phyloP scores from a whole-genome alignment of 2,113 vertebrate genomes.

The Helogale parvula region DNA sequence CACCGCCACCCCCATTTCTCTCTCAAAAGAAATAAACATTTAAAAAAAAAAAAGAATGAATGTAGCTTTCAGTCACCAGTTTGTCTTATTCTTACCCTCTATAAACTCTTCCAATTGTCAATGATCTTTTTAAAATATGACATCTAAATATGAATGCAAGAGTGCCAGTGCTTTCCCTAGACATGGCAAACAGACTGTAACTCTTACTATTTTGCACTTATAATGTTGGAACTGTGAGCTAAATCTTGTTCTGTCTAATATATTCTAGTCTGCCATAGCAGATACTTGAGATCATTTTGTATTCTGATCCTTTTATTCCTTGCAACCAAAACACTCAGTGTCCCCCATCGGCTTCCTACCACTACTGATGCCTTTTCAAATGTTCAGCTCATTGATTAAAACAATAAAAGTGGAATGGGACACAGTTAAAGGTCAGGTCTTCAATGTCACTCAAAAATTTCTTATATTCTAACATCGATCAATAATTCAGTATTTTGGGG shows the following conservation, averaged over 20 bases:
- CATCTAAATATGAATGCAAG: neutral
- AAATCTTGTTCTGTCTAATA: neutral
- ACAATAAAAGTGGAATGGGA: neutral
- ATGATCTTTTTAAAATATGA: neutral
- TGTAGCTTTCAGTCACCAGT: neutral
- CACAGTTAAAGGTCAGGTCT: neutral
- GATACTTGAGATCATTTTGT: constrained; percentile 14
- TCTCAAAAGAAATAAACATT: no score
- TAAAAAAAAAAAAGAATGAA: no score
- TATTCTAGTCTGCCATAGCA: neutral
- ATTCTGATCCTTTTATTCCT: neutral
- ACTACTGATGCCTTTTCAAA: neutral
- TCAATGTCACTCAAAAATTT: neutral
- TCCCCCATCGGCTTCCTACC: neutral
- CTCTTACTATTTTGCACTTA: neutral
- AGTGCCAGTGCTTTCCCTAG: neutral
- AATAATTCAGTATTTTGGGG: neutral
- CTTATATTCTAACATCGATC: neutral
- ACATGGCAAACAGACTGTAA: neutral
- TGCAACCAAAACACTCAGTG: neutral
- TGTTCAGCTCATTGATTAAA: neutral
- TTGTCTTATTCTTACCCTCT: neutral
- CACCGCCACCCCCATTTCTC: no score
- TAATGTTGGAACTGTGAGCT: neutral
- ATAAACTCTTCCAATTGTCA: neutral